Evolutionary conservation across 1,140 invertebrate genomes (phyloP).

Genomic region (Drosophila watanabei): DNA sequence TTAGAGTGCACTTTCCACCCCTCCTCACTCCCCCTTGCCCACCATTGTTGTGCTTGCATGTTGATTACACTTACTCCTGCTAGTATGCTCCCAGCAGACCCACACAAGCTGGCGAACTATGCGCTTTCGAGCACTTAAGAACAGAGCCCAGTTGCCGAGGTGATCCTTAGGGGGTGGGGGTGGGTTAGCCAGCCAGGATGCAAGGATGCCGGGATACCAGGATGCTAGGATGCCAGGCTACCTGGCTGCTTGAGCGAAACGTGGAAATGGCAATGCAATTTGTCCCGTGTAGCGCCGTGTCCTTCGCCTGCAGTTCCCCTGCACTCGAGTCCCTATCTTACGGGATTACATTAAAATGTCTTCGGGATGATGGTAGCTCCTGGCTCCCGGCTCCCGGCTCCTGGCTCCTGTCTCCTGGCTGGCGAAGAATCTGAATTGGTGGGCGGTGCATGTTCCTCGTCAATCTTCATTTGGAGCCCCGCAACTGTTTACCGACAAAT

Average conservation of each 20-base stretch:
- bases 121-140: constrained; percentile 63
- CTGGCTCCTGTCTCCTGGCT: neutral
- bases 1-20: constrained; percentile 1
- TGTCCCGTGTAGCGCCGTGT: constrained; percentile 45
- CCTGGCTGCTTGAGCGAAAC: constrained; percentile 6
- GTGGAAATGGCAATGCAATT: constrained; percentile 76
- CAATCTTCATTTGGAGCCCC: constrained; percentile 39
- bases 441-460: constrained; percentile 42
- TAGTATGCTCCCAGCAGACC: constrained; percentile 36
- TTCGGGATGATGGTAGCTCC: constrained; percentile 31
- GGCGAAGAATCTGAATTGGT: constrained; percentile 36
- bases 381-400: neutral
- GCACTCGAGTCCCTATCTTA: constrained; percentile 37
- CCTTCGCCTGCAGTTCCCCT: constrained; percentile 33
- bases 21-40: neutral
- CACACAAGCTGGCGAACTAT: constrained; percentile 51
- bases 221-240: neutral
- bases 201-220: neutral
- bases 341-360: constrained; percentile 58
- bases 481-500: constrained; percentile 40
- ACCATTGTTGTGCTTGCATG: constrained; percentile 57
- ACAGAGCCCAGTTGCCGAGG: constrained; percentile 17
- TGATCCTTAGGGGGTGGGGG: neutral
- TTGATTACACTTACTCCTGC: constrained; percentile 61
- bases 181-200: neutral